Percentiles rank a stretch among this genome's conserved stretches.
Evolutionary conservation across 2,797 vertebrate species (phyloP).

Genomic region (Petrocephalus schoutedeni): DNA sequence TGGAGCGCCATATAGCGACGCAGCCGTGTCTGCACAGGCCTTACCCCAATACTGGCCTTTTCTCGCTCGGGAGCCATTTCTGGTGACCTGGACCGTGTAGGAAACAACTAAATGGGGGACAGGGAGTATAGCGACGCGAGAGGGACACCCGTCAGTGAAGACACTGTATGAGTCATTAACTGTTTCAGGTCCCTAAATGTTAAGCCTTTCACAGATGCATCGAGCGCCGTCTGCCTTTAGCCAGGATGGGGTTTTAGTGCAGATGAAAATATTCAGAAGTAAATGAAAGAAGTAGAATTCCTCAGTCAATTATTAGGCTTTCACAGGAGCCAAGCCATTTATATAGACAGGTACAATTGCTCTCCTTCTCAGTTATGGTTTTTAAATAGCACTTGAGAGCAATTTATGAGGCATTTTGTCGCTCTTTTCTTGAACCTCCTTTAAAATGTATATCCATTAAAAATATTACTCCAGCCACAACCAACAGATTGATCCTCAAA

Average conservation of each 20-base stretch:
- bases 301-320: constrained; percentile 1
- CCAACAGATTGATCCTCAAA: not conserved
- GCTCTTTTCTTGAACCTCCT: not conserved
- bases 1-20: not conserved
- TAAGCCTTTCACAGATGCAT: not conserved
- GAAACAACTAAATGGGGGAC: not conserved
- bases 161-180: constrained; percentile 1
- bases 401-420: not conserved
- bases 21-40: not conserved
- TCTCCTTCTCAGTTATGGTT: not conserved
- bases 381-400: constrained; percentile 15
- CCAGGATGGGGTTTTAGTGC: not conserved
- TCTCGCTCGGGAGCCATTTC: not conserved
- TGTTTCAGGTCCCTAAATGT: not conserved
- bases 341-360: constrained; percentile 4
- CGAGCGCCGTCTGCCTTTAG: not conserved
- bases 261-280: not conserved
- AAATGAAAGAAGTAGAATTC: not conserved
- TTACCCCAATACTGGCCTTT: not conserved
- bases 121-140: not conserved
- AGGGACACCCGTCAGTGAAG: not conserved
- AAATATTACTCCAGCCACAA: constrained; percentile 2
- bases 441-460: constrained; percentile 17
- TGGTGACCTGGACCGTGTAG: not conserved
- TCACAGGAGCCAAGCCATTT: constrained; percentile 3